A percentile compares a stretch with the other conserved stretches of the same genome.
These are phyloP conservation scores for Danionella dracula DNA, from an alignment of 2,797 vertebrate genomes.

Conservation along the genomic window DNA sequence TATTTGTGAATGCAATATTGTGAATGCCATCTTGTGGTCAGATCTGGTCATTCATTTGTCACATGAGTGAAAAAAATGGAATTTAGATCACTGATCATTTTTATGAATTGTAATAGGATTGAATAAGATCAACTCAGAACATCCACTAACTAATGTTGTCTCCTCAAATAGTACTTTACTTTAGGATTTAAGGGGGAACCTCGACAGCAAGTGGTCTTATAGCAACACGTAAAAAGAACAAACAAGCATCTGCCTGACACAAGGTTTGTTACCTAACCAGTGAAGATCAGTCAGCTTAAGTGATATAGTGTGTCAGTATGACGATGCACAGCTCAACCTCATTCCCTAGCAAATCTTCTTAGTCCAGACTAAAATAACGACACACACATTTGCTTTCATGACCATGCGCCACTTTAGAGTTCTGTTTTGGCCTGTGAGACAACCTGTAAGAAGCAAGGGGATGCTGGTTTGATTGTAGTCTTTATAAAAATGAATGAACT, in stretches of 20 bases:
- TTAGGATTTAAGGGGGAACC: no score
- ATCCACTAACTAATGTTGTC: no score
- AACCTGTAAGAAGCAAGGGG: neutral
- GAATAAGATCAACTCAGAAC: no score
- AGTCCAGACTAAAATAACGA: conserved; percentile 38
- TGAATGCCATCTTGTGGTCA: no score
- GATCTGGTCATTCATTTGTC: no score
- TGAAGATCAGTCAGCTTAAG: conserved; percentile 6
- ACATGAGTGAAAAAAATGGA: no score
- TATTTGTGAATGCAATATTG: no score
- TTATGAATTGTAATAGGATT: no score
- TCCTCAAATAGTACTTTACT: no score
- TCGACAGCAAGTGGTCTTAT: no score
- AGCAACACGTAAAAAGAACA: no score
- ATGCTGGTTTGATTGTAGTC: neutral
- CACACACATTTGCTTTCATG: conserved; percentile 34
- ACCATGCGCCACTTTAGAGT: conserved; percentile 4
- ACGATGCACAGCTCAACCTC: conserved; percentile 3
- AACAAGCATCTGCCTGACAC: neutral
- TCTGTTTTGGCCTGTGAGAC: neutral
- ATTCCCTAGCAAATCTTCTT: conserved; percentile 36
- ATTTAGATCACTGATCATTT: no score
- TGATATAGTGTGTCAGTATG: conserved; percentile 29
- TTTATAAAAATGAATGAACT: neutral
- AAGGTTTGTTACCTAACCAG: conserved; percentile 4